Base-by-base conservation (phyloP, 2,888 invertebrate genomes). In the Eledona agricola region DNA sequence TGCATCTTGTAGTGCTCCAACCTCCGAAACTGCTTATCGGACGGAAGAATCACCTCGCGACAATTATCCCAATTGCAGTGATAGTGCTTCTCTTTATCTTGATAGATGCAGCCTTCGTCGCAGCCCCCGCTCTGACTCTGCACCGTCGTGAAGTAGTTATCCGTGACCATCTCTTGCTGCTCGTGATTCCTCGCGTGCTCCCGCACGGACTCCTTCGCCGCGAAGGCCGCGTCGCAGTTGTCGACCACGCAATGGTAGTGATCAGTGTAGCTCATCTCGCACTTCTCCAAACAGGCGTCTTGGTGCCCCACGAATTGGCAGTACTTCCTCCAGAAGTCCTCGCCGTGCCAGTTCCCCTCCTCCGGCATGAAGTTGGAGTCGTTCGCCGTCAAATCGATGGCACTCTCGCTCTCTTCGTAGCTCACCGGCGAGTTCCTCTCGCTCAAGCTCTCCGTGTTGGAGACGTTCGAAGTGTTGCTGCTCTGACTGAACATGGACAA, bases 51-150 rank as follows among this genome's bases (percentile, higher is more conserved):
- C 0, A 89, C 87, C 63, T 89, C 89, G 4, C 87, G 83, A 65
- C 91, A 93, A 64, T 88, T 89, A 67, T 90, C 90, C 92, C 92
- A 92, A 70, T 88, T 89, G 78, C 94, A 95, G 72, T 95, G 94
- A 69, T 88, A 93, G 70, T 94, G 94, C 35, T 87, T 89, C 58
- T 90, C 88, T 58, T 88, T 88, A 62, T 86, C 82, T 49, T 88
- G 86, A 66, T 88, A 89, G 29, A 87, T 85, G 66, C 90, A 90
- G 17, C 80, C 80, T 12, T 86, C 85, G 40, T 83, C 83, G 66
- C 87, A 86, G 65, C 87, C 80, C 37, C 81, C 85, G 52, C 83
- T 81, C 42, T 81, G 81, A 35, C 86, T 83, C 34, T 87, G 83
- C 1, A 83, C 82, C 32, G 83, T 83, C 0, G 82, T 83, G 71